A percentile compares a stretch with the other conserved stretches of the same genome.
Evolutionary conservation across 2,797 vertebrate species (phyloP).

Genomic region (Falco berigora): DNA sequence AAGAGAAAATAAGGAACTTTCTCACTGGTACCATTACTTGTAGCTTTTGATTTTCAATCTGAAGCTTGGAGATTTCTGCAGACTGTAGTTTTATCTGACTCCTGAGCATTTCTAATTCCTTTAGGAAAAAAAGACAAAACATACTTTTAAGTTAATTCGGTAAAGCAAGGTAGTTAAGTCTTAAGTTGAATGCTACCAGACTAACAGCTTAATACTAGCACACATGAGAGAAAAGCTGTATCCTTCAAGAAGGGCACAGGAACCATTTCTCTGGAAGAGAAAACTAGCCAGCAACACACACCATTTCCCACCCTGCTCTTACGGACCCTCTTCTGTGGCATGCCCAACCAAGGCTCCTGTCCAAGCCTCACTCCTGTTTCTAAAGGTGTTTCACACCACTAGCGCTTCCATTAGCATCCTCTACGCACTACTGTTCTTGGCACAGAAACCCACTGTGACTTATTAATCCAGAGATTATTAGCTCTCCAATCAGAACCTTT

Average conservation of each 20-base stretch:
- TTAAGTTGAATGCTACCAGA: neutral
- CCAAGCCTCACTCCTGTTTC: neutral
- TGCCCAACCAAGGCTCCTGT: neutral
- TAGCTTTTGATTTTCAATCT: constrained; percentile 82
- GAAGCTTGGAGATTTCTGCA: constrained; percentile 81
- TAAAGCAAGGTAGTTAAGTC: neutral
- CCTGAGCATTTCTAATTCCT: constrained; percentile 85
- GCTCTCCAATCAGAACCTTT: neutral
- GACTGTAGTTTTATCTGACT: constrained; percentile 79
- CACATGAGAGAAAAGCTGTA: accelerated
- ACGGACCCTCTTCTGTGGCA: neutral
- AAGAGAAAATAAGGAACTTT: neutral
- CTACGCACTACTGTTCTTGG: accelerated
- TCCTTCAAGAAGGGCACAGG: too few species aligned
- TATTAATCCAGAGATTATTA: neutral
- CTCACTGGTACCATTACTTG: constrained; percentile 76
- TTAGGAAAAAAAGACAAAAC: neutral
- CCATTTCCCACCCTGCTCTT: neutral
- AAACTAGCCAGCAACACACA: neutral
- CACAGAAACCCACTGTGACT: neutral
- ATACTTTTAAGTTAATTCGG: neutral
- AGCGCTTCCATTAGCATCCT: neutral
- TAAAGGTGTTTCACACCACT: neutral
- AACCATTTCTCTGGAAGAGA: neutral
- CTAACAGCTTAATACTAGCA: neutral